These are phyloP conservation scores for Drosophila ficusphila DNA, from an alignment of 1,140 invertebrate species.

Conservation along the genomic window DNA sequence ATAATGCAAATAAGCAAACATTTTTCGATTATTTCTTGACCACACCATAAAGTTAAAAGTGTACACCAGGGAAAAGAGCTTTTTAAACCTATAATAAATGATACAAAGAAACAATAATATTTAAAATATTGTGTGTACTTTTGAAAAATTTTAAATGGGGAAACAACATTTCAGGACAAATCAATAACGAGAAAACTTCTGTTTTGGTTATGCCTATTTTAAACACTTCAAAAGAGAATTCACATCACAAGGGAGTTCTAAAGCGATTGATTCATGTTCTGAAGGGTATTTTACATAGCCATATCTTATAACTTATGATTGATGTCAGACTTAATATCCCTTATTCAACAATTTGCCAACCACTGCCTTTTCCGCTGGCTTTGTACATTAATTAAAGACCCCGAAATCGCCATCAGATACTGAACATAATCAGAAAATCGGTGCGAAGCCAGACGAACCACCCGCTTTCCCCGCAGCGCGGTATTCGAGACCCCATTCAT, in stretches of 20 bases:
- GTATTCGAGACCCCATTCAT: neutral
- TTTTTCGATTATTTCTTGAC: too few relatives aligned
- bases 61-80: too few relatives aligned
- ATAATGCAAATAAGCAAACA: too few relatives aligned
- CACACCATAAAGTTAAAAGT: too few relatives aligned
- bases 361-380: neutral
- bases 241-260: neutral
- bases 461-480: neutral
- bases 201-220: neutral
- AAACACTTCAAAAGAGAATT: neutral
- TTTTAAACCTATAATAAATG: too few relatives aligned
- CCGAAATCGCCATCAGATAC: slow-evolving; percentile 23
- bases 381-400: slow-evolving; percentile 44
- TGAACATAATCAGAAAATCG: slow-evolving; percentile 23
- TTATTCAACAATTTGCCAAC: too few relatives aligned
- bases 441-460: neutral
- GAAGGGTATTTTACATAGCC: neutral
- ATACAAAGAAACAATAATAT: too few relatives aligned
- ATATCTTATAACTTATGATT: neutral
- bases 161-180: too few relatives aligned
- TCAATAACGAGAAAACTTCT: neutral
- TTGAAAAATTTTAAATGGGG: too few relatives aligned
- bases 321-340: too few relatives aligned
- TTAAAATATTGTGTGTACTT: too few relatives aligned
- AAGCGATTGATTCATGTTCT: neutral